Base-by-base conservation (phyloP, 1,140 invertebrate species). In the Diabrotica undecimpunctata region DNA sequence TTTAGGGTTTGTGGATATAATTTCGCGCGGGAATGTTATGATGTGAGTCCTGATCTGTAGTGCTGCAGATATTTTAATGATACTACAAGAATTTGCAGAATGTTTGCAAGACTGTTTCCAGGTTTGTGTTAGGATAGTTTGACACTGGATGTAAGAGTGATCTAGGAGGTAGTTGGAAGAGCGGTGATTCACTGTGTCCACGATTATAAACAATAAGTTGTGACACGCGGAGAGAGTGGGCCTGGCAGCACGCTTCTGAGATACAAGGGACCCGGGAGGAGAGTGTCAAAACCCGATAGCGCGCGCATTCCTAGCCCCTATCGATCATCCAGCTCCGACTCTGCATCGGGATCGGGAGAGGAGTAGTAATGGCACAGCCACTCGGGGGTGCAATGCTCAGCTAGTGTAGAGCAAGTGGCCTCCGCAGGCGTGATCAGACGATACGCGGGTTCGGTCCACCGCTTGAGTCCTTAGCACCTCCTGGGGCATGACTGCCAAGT, bases 401-500 rank as follows among this genome's bases (percentile, higher is more conserved):
- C 0, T 61, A 61, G 59, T 58, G 38, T 10, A 39, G 36, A 58
- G 38, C 35, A 25, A 14, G 35, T 10, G 54, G 13, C 54, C 13
- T 55, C 54, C 59, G 59, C 38, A 52, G 59, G 25, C 25, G 59
- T 61, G 59, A 14, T 50, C 25, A 14, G 41, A 61, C n/a, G n/a
- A 13, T 37, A 39, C 6, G 46, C 50, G 59, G 35, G 54, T 14
- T 25, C 13, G 54, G 13, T 55, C 54, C 13, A 55, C 25, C 7
- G 59, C 38, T 41, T 51, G 13, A 50, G 59, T 61, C 59, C 41
- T 50, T 51, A 61, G 41, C 59, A 61, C 59, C 59, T 61, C 59
- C 59, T 61, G 46, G 59, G 59, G 59, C 59, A 61, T 61, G 59
- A 61, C 59, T 11, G 59, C 59, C 59, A 52, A 52, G 59, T 61